These are phyloP conservation scores for Tolmerus cingulatus DNA, from an alignment of 2,888 invertebrate genomes.

Conservation along the genomic window DNA sequence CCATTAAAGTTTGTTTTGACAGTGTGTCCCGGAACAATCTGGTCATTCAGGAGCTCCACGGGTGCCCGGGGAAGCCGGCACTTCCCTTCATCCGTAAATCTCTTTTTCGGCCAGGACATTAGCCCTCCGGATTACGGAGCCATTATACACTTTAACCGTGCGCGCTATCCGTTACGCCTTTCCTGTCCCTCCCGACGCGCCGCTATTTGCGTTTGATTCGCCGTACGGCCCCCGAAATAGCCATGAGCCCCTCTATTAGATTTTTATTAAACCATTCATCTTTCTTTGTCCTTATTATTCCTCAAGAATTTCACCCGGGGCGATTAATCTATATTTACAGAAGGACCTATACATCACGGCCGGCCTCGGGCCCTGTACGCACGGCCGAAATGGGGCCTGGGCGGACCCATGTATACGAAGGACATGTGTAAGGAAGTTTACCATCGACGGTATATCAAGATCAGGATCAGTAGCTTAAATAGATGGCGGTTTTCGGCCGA, in stretches of 20 bases:
- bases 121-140: conserved; percentile 25
- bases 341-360: conserved; percentile 47
- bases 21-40: background rate
- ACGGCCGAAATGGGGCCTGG: background rate
- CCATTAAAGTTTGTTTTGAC: background rate
- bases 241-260: conserved; percentile 48
- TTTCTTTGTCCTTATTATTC: conserved; percentile 50
- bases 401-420: conserved; percentile 20
- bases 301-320: conserved; percentile 49
- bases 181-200: background rate
- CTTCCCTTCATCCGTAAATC: conserved; percentile 41
- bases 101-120: conserved; percentile 18
- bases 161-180: conserved; percentile 14
- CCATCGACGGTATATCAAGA: conserved; percentile 36
- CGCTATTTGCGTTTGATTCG: conserved; percentile 28
- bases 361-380: background rate
- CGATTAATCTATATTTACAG: conserved; percentile 50
- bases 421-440: conserved; percentile 34
- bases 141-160: conserved; percentile 28
- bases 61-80: background rate
- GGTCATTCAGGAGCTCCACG: background rate
- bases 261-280: conserved; percentile 51
- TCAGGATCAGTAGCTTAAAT: conserved; percentile 44
- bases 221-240: conserved; percentile 10
- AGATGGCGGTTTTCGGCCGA: conserved; percentile 34